Evolutionary conservation across 1,140 invertebrate species (phyloP), one percentile per base, ranked within the genome.

Genomic region (Polyergus mexicanus): DNA sequence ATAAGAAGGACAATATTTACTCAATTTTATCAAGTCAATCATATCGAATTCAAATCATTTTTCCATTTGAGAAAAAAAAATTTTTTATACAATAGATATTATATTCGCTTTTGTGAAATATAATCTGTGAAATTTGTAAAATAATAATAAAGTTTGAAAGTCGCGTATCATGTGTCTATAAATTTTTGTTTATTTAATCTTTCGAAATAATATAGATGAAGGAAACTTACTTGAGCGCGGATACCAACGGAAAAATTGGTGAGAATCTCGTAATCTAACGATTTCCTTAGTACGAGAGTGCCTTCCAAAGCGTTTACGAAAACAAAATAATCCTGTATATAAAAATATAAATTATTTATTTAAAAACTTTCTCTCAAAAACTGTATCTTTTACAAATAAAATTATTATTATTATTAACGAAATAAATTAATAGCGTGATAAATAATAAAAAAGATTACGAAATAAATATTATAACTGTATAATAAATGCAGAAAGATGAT

Each of bases 221-320:
- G 1, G 58, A 51, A 62, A 84, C 91, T 92, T 87, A 96, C 95
- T 93, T 97, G 97, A 6, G 97, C 98, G 62, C 97, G 95, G 84
- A 99, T 96, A 56, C 96, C 96, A 3, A 99, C 96, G 0, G 97
- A 98, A 90, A 99, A 98, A 91, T 97, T 97, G 85, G 96, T 96
- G 72, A 98, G 94, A 1, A 96, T 96, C 95, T 99, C 98, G 92
- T 97, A 99, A 93, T 99, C 98, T 47, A 99, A 94, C 3, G 97
- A 96, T 92, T 97, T 97, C 75, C 96, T 96, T 10, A 99, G 94
- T 16, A 98, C 97, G 66, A 99, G 92, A 0, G 97, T 98, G 25
- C 98, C 98, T 94, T 98, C 98, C n/a, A 98, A 94, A 63, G 97
- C 97, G 94, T 97, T 98, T 11, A 97, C 96, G 92, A 98, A 98